Evolutionary conservation across 2,113 vertebrate genomes (phyloP), one percentile per base, ranked within the genome.

Genomic region (Proterorhinus semilunaris): DNA sequence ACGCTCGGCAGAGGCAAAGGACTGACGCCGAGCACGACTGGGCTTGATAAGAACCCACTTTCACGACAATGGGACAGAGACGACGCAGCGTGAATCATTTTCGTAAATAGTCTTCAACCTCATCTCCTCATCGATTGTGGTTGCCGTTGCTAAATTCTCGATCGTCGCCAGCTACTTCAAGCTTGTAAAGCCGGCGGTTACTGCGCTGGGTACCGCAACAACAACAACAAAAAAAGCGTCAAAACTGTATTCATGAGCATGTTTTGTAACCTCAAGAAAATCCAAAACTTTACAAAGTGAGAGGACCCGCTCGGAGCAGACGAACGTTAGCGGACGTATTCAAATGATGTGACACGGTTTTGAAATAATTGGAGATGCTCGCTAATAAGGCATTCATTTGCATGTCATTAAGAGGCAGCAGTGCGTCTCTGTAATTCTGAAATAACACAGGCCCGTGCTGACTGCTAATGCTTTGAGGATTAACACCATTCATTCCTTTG

Each of bases 371-470:
- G 62, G 44, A 46, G 62, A 63, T 63, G 44, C 62, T 63, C 45
- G 46, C 45, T 63, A 63, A 63, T 63, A 63, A 63, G 45, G 62
- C 62, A 47, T 63, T 63, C 16, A 63, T 63, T 63, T 63, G 46
- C 62, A 63, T 63, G n/a, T 63, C 44, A 63, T 63, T 63, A 47
- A 63, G n/a, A 17, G 10, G 44, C 62, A 63, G 62, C 62, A 48
- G 62, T 61, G 58, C 58, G 58, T n/a, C 58, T 45, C 58, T n/a
- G 42, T 61, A 61, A 61, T 61, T 61, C 62, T 47, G 45, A 46
- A 63, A 48, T 48, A 63, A 48, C 62, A 63, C 45, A 63, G 10
- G 9, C 44, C 10, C 44, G 46, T 17, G 10, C 46, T 10, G 46
- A 63, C 62, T 48, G 17, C 62, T 46, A 63, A 46, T 63, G 62